Evolutionary conservation across 2,113 vertebrate species (phyloP), one percentile per base, ranked within the genome.

Genomic region (Oreochromis aureus): DNA sequence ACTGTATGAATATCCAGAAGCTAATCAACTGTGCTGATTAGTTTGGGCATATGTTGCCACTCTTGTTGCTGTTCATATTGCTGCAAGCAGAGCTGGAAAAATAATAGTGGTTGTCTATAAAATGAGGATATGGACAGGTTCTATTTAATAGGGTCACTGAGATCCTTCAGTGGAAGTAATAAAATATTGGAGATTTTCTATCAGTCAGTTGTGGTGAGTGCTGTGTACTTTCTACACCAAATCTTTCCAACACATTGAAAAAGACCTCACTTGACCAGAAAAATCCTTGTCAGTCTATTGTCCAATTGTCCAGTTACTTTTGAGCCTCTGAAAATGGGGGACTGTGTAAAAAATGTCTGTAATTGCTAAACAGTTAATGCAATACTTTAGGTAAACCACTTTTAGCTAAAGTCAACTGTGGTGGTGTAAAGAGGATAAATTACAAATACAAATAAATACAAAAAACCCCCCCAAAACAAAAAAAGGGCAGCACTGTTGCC

Each of bases 11-110:
- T 82, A 81, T 89, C 54, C 85, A 91, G 86, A 24, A 83, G 84
- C 66, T 84, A 89, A 90, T 89, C 91, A 90, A 87, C 81, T 63
- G 71, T 79, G 73, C 61, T 58, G 81, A 71, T 87, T 80, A 11
- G 86, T 80, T 44, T 53, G 86, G 58, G 78, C 36, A 87, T 84
- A 88, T 87, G 93, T 51, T 91, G 85, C 85, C 87, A 66, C 11
- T 89, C 84, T 86, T 79, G 56, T 55, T 80, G 10, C 73, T 76
- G 83, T 10, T 89, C 55, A 36, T 63, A 34, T 71, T 6, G 1
- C 54, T 36, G 48, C 53, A 32, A 10, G 22, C 41, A 30, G 71
- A 3, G 48, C 24, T 48, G 41, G 69, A 30, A 30, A 48, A 76
- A 48, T 30, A 48, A 76, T 22, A 18, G 69, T 27, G 41, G 15